Conservation (phyloP, 2,888 invertebrate genomes). For the Blomia tropicalis region DNA sequence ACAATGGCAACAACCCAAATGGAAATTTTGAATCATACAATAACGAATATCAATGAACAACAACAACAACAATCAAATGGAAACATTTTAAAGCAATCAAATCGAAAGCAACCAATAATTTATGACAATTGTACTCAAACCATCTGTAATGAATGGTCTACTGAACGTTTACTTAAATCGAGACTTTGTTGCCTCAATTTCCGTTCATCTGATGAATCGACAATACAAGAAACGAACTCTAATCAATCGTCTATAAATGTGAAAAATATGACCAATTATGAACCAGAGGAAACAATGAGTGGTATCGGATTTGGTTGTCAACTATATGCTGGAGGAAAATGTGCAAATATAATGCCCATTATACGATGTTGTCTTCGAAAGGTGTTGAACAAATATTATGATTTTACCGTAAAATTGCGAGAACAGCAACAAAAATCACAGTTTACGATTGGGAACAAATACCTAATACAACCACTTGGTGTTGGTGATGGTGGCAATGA, state of each 20-base stretch:
- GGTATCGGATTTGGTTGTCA: conserved; percentile 20
- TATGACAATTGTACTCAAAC: no score
- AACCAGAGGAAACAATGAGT: not conserved
- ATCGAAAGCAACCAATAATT: no score
- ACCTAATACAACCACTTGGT: not conserved
- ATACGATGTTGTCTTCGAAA: conserved; percentile 22
- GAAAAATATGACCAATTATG: not conserved
- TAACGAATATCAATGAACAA: not conserved
- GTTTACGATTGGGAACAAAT: not conserved
- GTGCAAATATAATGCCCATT: conserved; percentile 20
- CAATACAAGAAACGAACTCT: not conserved
- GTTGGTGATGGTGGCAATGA: not conserved
- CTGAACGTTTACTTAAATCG: conserved; percentile 14
- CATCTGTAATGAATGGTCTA: conserved; percentile 23
- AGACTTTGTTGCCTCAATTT: conserved; percentile 23
- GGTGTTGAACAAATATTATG: conserved; percentile 2
- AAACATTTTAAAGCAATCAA: no score
- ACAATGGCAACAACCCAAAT: not conserved
- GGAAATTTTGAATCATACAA: not conserved
- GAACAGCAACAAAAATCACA: not conserved
- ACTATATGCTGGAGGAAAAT: conserved; percentile 15
- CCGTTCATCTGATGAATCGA: not conserved
- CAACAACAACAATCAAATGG: not conserved
- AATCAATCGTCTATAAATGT: not conserved
- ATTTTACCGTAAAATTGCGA: not conserved